Percentiles rank a stretch among this genome's conserved stretches.
Evolutionary conservation across 2,797 vertebrate species (phyloP).

Genomic region (Pseudocheirus occidentalis): DNA sequence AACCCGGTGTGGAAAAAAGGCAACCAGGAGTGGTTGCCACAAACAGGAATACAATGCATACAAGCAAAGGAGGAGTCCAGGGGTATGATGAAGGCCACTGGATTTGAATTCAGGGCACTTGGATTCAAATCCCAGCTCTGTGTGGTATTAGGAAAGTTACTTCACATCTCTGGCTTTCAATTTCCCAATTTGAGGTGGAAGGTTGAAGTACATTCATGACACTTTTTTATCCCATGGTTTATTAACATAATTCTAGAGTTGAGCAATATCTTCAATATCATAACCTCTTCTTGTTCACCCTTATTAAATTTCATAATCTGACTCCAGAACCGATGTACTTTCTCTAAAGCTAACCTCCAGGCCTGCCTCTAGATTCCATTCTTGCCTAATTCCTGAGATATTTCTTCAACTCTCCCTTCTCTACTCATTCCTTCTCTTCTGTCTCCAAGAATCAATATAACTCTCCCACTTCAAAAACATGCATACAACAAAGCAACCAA

Average conservation of each 20-base stretch:
- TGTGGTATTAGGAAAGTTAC: neutral
- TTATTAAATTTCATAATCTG: too few species aligned
- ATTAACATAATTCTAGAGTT: neutral
- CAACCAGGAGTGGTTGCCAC: neutral
- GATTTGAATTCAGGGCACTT: neutral
- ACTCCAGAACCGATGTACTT: neutral
- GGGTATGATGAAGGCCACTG: neutral
- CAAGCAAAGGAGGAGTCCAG: neutral
- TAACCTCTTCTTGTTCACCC: neutral
- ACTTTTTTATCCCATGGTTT: neutral
- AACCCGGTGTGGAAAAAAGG: neutral
- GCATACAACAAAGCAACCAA: neutral
- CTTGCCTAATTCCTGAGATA: neutral
- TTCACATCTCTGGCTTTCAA: neutral
- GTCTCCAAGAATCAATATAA: neutral
- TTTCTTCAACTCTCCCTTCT: neutral
- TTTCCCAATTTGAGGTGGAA: neutral
- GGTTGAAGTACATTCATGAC: neutral
- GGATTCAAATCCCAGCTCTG: neutral
- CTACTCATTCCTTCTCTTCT: neutral
- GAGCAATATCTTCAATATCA: neutral
- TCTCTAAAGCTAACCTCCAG: neutral
- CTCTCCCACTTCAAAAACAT: neutral
- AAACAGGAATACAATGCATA: neutral
- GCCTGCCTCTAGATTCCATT: neutral